Conservation (phyloP, 2,888 invertebrate genomes). For the Drosophila lutescens region DNA sequence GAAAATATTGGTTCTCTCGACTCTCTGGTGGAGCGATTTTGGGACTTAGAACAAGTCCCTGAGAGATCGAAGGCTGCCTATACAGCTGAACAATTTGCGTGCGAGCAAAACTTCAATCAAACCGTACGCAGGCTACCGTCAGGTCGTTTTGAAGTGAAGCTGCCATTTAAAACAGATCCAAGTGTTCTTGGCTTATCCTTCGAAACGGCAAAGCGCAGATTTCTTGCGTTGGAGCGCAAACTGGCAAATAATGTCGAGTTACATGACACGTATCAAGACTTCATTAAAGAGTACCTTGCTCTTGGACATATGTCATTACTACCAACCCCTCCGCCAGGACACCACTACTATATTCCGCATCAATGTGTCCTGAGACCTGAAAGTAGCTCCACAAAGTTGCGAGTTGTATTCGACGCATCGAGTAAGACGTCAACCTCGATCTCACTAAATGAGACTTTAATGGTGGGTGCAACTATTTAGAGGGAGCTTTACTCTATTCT, state of each 20-base stretch:
- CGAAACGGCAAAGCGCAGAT: background rate
- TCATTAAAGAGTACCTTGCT: slow-evolving; percentile 1
- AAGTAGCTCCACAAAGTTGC: background rate
- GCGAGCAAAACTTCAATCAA: background rate
- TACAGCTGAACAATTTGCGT: too few species aligned
- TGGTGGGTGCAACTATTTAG: background rate
- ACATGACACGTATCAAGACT: slow-evolving; percentile 5
- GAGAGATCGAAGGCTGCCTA: too few species aligned
- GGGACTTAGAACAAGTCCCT: too few species aligned
- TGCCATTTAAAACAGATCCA: background rate
- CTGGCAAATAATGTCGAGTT: background rate
- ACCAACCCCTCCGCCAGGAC: slow-evolving; percentile 1
- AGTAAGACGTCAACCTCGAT: slow-evolving; percentile 1
- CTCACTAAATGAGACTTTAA: slow-evolving; percentile 2
- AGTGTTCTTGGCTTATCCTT: background rate
- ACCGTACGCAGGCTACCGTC: background rate
- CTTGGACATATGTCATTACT: background rate
- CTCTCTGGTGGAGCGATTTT: too few species aligned
- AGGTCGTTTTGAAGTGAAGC: slow-evolving; percentile 7
- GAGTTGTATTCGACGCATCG: background rate
- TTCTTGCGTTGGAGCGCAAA: slow-evolving; percentile 3
- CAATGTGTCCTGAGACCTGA: slow-evolving; percentile 7
- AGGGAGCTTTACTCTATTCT: background rate
- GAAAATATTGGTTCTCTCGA: too few species aligned
- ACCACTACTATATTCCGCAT: background rate